Conservation (phyloP, 2,797 vertebrate genomes). For the Anguilla megastoma region DNA sequence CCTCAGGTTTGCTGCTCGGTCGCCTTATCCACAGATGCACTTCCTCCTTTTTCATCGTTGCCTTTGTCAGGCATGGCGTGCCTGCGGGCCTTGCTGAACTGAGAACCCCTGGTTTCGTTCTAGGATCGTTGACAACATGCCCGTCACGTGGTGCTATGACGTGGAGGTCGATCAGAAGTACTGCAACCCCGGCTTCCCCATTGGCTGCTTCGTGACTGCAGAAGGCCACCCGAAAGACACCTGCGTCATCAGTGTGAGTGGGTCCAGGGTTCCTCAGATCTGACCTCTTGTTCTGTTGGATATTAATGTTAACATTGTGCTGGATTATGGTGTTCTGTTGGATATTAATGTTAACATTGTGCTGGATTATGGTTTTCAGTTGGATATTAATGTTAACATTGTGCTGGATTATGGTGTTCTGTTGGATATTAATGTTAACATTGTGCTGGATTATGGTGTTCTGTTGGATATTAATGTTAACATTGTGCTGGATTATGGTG, state of each 20-base stretch:
- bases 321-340: background rate
- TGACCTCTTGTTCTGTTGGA: background rate
- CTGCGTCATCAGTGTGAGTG: constrained; percentile 85
- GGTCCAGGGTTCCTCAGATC: background rate
- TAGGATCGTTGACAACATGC: constrained; percentile 95
- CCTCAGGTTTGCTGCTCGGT: background rate
- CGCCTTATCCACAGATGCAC: background rate
- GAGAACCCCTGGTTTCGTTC: constrained; percentile 23
- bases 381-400: background rate
- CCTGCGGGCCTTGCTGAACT: background rate
- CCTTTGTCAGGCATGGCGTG: background rate
- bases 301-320: background rate
- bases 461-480: background rate
- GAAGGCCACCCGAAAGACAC: constrained; percentile 80
- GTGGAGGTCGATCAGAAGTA: constrained; percentile 83
- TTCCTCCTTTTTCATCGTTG: background rate
- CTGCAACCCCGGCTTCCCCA: constrained; percentile 89
- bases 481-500: background rate
- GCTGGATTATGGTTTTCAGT: background rate
- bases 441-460: background rate
- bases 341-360: background rate
- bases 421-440: background rate
- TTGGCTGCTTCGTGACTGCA: constrained; percentile 82
- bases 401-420: background rate
- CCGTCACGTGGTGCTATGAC: constrained; percentile 88